A percentile compares a stretch with the other conserved stretches of the same genome.
phyloP scores from a whole-genome alignment of 2,888 invertebrate genomes.

The Cybosia mesomella region DNA sequence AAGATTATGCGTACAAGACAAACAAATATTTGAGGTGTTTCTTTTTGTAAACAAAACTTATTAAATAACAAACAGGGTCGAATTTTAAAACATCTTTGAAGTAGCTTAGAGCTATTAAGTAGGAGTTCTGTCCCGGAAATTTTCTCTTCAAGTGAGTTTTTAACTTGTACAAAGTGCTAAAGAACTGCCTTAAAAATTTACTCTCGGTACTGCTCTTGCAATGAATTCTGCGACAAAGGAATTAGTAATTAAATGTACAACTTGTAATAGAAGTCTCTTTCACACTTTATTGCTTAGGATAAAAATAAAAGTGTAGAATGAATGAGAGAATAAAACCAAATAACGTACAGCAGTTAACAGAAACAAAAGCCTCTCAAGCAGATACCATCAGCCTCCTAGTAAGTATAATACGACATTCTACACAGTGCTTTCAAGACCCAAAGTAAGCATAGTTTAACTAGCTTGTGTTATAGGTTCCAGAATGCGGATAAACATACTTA shows the following conservation, averaged over 20 bases:
- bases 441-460: too few species aligned
- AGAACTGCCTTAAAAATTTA: conserved; percentile 6
- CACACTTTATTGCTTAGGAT: neutral
- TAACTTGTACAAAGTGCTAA: neutral
- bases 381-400: neutral
- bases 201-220: neutral
- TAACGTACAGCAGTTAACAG: neutral
- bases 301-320: neutral
- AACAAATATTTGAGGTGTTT: conserved; percentile 2
- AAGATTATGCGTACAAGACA: too few species aligned
- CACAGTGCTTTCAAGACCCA: too few species aligned
- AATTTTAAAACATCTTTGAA: conserved; percentile 5
- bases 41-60: conserved; percentile 8
- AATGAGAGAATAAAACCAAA: neutral
- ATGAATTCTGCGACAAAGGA: conserved; percentile 1
- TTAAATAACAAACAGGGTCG: neutral
- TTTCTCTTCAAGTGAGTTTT: conserved; percentile 8
- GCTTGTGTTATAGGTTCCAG: too few species aligned
- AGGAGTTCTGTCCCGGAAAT: conserved; percentile 2
- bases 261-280: conserved; percentile 3
- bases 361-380: neutral
- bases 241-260: conserved; percentile 8
- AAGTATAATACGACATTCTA: too few species aligned
- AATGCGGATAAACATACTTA: too few species aligned
- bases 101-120: conserved; percentile 10